Base-by-base conservation (phyloP, 2,113 vertebrate species). In the Tachysurus vachellii region DNA sequence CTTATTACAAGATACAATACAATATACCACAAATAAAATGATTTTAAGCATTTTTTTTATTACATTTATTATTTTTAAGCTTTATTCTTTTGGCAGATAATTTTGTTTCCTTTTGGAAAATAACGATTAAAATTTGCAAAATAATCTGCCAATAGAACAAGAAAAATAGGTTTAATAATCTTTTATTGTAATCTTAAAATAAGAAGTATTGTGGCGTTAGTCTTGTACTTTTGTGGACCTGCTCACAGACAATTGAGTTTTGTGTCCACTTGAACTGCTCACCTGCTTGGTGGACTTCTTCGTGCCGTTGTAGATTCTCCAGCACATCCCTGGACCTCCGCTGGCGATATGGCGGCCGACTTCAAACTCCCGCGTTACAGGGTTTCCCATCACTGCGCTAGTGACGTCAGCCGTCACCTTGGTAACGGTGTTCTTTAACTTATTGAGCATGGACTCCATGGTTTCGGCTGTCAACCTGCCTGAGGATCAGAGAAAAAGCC, bases 231-330 rank as follows among this genome's bases (percentile, higher is more conserved):
- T 26, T 26, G 61, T 26, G 73, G 47, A 14, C 12, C 47, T 53
- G 36, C 3, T 73, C 36, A 44, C 19, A 26, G 68, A 42, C 31
- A 71, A 4, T 54, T 54, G 1, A 21, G 2, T 5, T 36, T 50
- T 26, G 31, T 42, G 42, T 75, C 11, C 9, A 57, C 26, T 12
- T 80, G 17, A 80, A 14, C 3, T 26, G 1, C 36, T 57, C 81
- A 99, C 98, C 97, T 99, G 98, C 92, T 99, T 99, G 71, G 98
- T 99, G 89, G 98, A 99, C 89, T 99, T 99, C 92, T 99, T 99
- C 80, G 96, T 98, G 91, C 98, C 98, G 89, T 99, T 96, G 92
- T 99, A 99, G 92, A 99, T 98, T 93, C 98, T 99, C 98, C 98
- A 99, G 84, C 97, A 96, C 92, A 99, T 93, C 5, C 96, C 96